phyloP scores from a whole-genome alignment of 1,140 invertebrate genomes.

The Acyrthosiphon pisum region DNA sequence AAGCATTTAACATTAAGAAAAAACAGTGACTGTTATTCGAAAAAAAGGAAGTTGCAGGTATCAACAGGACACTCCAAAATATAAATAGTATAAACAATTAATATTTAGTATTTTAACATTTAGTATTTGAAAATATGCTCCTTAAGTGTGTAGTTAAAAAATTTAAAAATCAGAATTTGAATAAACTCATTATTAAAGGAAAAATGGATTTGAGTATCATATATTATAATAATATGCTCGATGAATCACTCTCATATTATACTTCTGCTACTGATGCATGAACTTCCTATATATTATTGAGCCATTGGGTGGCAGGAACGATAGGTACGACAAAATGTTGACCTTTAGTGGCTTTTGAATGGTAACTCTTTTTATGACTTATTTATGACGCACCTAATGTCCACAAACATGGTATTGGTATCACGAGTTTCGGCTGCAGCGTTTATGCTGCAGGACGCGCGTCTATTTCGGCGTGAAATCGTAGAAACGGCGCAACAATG shows the following conservation, averaged over 20 bases:
- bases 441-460: neutral
- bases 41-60: neutral
- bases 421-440: neutral
- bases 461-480: slow-evolving; percentile 7
- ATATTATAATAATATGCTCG: neutral
- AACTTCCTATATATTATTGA: neutral
- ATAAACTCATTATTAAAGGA: neutral
- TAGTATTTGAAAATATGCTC: neutral
- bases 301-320: neutral
- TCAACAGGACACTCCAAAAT: neutral
- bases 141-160: neutral
- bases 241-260: neutral
- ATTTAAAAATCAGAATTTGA: neutral
- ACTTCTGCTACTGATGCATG: neutral
- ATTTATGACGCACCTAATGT: neutral
- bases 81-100: neutral
- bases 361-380: neutral
- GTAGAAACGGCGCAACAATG: neutral
- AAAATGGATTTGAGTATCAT: neutral
- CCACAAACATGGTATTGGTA: neutral
- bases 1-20: neutral
- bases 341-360: neutral
- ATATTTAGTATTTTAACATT: no score
- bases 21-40: neutral
- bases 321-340: neutral